phyloP scores from a whole-genome alignment of 2,888 invertebrate species.

The Herminia tarsipennalis region DNA sequence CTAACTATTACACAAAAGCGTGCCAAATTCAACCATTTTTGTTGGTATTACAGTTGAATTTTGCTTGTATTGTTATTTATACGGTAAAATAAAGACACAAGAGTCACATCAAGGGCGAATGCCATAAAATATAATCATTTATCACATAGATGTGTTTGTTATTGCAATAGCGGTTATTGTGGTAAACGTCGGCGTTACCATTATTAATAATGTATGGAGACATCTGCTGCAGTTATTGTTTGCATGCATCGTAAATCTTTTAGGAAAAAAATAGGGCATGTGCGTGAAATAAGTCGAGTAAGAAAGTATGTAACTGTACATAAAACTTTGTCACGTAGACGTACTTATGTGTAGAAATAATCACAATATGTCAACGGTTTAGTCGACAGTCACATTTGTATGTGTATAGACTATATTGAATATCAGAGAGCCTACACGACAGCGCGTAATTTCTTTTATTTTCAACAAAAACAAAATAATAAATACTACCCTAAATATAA shows the following conservation, averaged over 20 bases:
- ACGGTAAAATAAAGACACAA: conserved; percentile 77
- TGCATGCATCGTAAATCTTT: conserved; percentile 54
- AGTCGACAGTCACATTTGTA: no score
- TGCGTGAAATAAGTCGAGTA: conserved; percentile 49
- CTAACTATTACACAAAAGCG: conserved; percentile 47
- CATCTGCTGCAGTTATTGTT: conserved; percentile 76
- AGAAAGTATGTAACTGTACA: conserved; percentile 19
- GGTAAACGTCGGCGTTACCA: conserved; percentile 80
- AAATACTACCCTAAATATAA: no score
- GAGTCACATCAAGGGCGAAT: conserved; percentile 73
- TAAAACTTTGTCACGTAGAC: conserved; percentile 6
- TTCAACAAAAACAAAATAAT: no score
- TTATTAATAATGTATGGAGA: conserved; percentile 73
- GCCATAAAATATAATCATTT: conserved; percentile 83
- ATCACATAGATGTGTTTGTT: conserved; percentile 80
- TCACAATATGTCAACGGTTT: no score
- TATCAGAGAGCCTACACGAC: no score
- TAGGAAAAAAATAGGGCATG: conserved; percentile 43
- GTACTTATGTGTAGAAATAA: no score
- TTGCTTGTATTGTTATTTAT: conserved; percentile 34
- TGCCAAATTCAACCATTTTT: conserved; percentile 27
- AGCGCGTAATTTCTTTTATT: no score
- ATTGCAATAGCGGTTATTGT: conserved; percentile 76
- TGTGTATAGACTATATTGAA: no score
- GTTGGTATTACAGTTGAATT: conserved; percentile 22